A percentile compares a stretch with the other conserved stretches of the same genome.
Conservation (phyloP, 2,113 vertebrate species). For the Haemorhous mexicanus region DNA sequence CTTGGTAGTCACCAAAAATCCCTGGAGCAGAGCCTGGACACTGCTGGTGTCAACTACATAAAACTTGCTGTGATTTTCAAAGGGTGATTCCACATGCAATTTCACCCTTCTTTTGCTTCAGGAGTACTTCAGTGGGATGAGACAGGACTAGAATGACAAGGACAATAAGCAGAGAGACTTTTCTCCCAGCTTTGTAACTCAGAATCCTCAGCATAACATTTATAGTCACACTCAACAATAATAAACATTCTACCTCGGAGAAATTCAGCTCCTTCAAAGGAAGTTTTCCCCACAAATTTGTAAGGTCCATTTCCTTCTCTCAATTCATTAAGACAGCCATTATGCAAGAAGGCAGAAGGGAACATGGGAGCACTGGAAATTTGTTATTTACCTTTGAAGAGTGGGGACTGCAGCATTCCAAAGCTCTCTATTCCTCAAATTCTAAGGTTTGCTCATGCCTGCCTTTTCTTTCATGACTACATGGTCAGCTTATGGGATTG, state of each 20-base stretch:
- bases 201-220: not conserved
- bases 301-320: not conserved
- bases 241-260: conserved; percentile 41
- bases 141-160: not conserved
- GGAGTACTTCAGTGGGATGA: not conserved
- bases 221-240: not conserved
- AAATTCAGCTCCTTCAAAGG: not conserved
- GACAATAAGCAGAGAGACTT: not conserved
- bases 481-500: not conserved
- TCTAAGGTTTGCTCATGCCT: not conserved
- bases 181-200: not conserved
- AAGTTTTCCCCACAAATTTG: not conserved
- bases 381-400: not conserved
- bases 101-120: not conserved
- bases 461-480: not conserved
- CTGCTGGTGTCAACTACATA: not conserved
- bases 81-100: not conserved
- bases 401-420: not conserved
- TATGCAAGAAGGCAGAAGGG: not conserved
- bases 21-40: not conserved
- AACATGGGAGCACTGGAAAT: not conserved
- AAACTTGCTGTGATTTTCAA: not conserved
- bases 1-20: not conserved
- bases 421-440: not conserved
- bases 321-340: not conserved